Evolutionary conservation across 2,113 vertebrate species (phyloP), one percentile per base, ranked within the genome.

Genomic region (Nanorana parkeri): DNA sequence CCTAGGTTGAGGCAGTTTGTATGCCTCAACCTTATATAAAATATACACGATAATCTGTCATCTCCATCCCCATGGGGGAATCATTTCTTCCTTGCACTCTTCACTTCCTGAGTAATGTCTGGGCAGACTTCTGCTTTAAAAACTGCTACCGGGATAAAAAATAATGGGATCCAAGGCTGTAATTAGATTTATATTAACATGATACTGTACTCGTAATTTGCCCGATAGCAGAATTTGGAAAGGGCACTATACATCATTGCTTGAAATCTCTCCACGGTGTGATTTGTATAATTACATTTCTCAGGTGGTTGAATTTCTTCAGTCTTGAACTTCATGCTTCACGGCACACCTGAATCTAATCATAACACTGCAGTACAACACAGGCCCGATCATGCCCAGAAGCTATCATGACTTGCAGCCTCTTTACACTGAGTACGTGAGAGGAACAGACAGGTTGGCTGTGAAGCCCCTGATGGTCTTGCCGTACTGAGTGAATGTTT

Each of bases 271-370:
- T 73, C 36, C 80, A 24, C 54, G 60, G 69, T 55, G 60, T 74
- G 79, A 75, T 66, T 67, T 74, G 36, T 74, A 82, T 82, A 82
- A 82, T 82, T 74, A 73, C 80, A 82, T 66, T 82, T 74, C 69
- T 82, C 71, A 75, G 69, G 80, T 75, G 80, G 28, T 56, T 75
- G 47, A 36, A 75, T 82, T 81, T 72, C 47, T 63, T 73, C 51
- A 56, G 69, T 74, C 61, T 64, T 64, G 58, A 21, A 80, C n/a
- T 81, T 73, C 47, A 82, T 47, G 79, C 69, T 73, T 67, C 80
- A 67, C 51, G 61, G 69, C 60, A 56, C 36, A 75, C 69, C 69
- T 66, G 69, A 74, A 75, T 69, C 69, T 67, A 82, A 82, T 82
- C 61, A 82, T 66, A 74, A 73, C 55, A 82, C 61, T 5, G 71